phyloP scores from a whole-genome alignment of 2,113 vertebrate species.

The Potamarius usumacintae region DNA sequence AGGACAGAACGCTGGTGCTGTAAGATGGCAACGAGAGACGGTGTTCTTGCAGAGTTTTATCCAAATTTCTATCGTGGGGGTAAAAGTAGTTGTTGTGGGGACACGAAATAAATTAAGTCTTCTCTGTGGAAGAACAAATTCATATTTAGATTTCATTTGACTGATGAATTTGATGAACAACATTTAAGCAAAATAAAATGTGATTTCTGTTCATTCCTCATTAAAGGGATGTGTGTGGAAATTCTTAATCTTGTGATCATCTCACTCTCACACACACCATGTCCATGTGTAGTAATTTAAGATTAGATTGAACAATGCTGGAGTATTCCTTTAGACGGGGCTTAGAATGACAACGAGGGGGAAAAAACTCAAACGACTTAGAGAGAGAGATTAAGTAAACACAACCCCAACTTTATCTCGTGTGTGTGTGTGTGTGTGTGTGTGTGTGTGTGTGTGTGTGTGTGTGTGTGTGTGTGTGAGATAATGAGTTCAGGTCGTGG shows the following conservation, averaged over 20 bases:
- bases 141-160: not conserved
- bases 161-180: no score
- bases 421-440: slow-evolving; percentile 34
- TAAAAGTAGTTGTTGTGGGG: not conserved
- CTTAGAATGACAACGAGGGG: not conserved
- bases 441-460: slow-evolving; percentile 31
- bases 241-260: no score
- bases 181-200: no score
- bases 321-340: not conserved
- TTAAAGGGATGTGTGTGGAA: not conserved
- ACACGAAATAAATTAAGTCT: not conserved
- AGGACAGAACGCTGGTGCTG: not conserved
- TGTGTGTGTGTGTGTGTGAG: slow-evolving; percentile 36
- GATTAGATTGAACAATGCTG: not conserved
- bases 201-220: not conserved
- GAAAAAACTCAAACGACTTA: not conserved
- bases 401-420: slow-evolving; percentile 37
- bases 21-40: not conserved
- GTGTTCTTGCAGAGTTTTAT: no score
- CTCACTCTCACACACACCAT: not conserved
- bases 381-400: slow-evolving; percentile 20
- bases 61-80: no score
- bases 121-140: not conserved
- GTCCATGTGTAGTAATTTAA: not conserved
- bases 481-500: slow-evolving; percentile 49